Percentiles rank a stretch among this genome's conserved stretches.
phyloP scores from a whole-genome alignment of 2,888 invertebrate species.

The Ligdia adustata region DNA sequence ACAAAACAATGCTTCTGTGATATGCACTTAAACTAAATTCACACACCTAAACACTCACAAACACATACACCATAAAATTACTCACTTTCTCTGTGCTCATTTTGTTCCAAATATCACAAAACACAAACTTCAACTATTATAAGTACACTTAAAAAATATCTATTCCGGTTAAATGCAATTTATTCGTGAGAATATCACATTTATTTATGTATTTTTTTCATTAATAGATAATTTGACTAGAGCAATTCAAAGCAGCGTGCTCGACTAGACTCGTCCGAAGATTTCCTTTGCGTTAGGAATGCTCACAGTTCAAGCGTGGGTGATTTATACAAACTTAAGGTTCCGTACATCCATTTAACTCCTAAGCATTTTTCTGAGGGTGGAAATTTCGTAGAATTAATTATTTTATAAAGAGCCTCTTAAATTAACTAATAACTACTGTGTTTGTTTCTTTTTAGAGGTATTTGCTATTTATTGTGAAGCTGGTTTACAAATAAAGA shows the following conservation, averaged over 20 bases:
- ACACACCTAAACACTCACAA: background rate
- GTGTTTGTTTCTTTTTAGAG: no score
- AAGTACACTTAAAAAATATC: no score
- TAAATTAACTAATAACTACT: no score
- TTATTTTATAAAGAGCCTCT: no score
- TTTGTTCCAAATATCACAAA: slow-evolving; percentile 7
- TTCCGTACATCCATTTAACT: slow-evolving; percentile 12
- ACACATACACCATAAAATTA: background rate
- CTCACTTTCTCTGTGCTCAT: slow-evolving; percentile 26
- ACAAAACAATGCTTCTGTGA: no score
- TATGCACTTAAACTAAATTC: background rate
- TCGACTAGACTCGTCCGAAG: slow-evolving; percentile 24
- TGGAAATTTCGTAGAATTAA: no score
- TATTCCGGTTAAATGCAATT: no score
- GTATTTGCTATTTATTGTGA: no score
- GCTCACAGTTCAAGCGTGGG: slow-evolving; percentile 10
- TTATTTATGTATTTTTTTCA: no score
- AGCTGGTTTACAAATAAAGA: no score
- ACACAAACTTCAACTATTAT: background rate
- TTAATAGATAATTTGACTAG: slow-evolving; percentile 12
- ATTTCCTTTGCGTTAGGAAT: slow-evolving; percentile 25
- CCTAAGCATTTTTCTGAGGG: no score
- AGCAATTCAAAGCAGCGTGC: slow-evolving; percentile 11
- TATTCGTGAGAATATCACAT: no score
- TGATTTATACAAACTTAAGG: background rate